Evolutionary conservation across 2,113 vertebrate species (phyloP).

Genomic region (Bufo gargarizans): DNA sequence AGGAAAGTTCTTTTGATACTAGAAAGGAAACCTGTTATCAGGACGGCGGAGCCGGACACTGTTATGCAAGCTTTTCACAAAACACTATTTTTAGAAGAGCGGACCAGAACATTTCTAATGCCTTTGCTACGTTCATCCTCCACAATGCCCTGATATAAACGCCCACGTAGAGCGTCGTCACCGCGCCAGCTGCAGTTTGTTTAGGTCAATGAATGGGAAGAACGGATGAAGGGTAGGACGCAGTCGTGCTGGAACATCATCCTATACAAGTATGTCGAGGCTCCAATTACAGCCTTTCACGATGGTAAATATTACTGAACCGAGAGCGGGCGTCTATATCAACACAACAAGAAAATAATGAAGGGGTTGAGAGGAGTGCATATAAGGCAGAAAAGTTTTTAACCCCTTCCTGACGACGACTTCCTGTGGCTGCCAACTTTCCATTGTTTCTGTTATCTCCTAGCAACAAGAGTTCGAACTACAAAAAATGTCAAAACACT

Average conservation of each 20-base stretch:
- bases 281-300: constrained; percentile 41
- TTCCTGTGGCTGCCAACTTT: constrained; percentile 9
- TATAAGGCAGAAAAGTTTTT: constrained; percentile 19
- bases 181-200: constrained; percentile 46
- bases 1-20: background rate
- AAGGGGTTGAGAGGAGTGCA: constrained; percentile 18
- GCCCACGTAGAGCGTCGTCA: constrained; percentile 25
- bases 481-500: constrained; percentile 34
- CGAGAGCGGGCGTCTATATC: background rate
- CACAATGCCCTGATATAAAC: constrained; percentile 32
- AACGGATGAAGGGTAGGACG: constrained; percentile 20
- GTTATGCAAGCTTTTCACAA: background rate
- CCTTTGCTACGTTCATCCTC: background rate
- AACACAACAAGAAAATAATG: constrained; percentile 21
- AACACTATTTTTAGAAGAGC: constrained; percentile 25
- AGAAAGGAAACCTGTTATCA: constrained; percentile 31
- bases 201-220: constrained; percentile 39
- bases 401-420: background rate
- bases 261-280: background rate
- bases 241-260: background rate
- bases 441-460: constrained; percentile 14
- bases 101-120: constrained; percentile 20
- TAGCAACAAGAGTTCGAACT: constrained; percentile 14
- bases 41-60: background rate
- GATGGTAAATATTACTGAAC: constrained; percentile 18